These are phyloP conservation scores for Himalopsyche kuldschensis DNA, from an alignment of 2,888 invertebrate genomes.

Conservation along the genomic window DNA sequence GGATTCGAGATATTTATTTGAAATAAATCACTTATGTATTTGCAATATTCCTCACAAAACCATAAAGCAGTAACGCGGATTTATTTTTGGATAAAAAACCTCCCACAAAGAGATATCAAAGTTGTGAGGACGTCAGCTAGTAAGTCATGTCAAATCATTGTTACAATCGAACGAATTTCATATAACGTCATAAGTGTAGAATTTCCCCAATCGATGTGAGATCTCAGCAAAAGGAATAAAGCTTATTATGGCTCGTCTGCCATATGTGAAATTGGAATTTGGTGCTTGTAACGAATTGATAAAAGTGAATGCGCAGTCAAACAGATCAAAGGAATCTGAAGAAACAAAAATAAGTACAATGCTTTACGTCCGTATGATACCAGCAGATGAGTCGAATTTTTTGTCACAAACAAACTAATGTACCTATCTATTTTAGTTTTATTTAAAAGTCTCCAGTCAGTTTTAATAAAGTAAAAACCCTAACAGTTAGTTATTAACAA, in stretches of 20 bases:
- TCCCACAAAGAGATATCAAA: conserved; percentile 24
- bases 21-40: neutral
- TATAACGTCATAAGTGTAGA: neutral
- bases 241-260: conserved; percentile 22
- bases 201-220: neutral
- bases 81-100: conserved; percentile 13
- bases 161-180: conserved; percentile 11
- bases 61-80: conserved; percentile 20
- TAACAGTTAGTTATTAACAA: no score
- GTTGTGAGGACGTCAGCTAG: conserved; percentile 7
- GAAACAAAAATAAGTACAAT: conserved; percentile 31
- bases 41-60: neutral
- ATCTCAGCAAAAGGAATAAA: conserved; percentile 6
- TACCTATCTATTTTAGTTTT: no score
- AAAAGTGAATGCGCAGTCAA: conserved; percentile 37
- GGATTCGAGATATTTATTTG: neutral
- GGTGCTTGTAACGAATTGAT: conserved; percentile 34
- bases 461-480: no score
- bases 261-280: conserved; percentile 29
- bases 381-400: conserved; percentile 6
- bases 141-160: conserved; percentile 38
- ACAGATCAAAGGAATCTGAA: conserved; percentile 37
- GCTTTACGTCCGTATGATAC: conserved; percentile 21
- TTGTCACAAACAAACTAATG: neutral
- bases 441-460: no score